Evolutionary conservation across 2,888 invertebrate species (phyloP).

Genomic region (Pocota personata): DNA sequence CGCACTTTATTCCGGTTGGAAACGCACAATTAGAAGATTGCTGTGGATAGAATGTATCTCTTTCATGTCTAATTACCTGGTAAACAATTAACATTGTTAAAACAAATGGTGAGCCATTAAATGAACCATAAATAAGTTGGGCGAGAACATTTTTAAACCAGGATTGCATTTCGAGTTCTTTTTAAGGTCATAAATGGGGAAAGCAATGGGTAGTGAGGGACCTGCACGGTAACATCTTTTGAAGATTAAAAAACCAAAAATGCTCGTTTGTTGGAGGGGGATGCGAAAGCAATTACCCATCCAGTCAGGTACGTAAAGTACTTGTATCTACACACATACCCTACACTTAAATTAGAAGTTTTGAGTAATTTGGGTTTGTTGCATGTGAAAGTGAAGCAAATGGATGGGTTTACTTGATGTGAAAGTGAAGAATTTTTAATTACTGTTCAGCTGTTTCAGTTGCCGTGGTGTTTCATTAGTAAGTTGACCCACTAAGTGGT

Average conservation of each 20-base stretch:
- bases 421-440: constrained; percentile 15
- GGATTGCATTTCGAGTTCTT: constrained; percentile 10
- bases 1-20: background rate
- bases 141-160: background rate
- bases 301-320: background rate
- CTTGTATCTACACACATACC: too few relatives aligned
- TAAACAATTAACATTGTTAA: constrained; percentile 33
- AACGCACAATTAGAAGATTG: constrained; percentile 24
- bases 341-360: background rate
- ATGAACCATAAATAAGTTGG: constrained; percentile 16
- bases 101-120: constrained; percentile 19
- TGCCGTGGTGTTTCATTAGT: background rate
- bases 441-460: background rate
- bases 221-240: background rate
- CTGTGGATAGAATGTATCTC: background rate
- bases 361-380: background rate
- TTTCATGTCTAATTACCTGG: constrained; percentile 35
- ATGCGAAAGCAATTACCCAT: background rate
- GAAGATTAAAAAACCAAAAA: background rate
- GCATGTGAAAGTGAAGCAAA: constrained; percentile 5
- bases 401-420: background rate
- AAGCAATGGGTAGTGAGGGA: background rate
- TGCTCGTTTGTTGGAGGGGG: background rate
- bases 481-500: background rate
- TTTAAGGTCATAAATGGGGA: constrained; percentile 9